These are phyloP conservation scores for Porites lobata DNA, from an alignment of 92 coral and sea anemone species.

Conservation along the genomic window DNA sequence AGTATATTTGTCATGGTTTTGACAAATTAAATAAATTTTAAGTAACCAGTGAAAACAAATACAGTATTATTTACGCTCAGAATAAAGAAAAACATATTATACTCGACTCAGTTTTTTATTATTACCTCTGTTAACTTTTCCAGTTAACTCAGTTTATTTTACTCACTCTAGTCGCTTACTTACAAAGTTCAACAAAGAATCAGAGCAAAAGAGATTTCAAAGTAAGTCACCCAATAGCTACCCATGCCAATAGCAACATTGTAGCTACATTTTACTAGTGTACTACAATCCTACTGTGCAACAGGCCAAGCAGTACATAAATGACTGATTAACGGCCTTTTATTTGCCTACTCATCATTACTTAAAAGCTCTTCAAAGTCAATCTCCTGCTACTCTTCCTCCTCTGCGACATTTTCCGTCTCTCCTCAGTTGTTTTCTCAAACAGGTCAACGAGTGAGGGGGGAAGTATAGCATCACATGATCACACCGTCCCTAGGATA, in stretches of 20 bases:
- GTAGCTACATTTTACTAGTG: not conserved
- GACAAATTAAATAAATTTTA: not conserved
- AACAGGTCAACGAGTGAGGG: conserved; percentile 49
- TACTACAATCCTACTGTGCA: not conserved
- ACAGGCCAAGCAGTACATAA: not conserved
- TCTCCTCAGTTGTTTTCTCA: conserved; percentile 7
- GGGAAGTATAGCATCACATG: conserved; percentile 41
- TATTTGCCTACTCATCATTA: not conserved
- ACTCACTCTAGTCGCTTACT: not conserved
- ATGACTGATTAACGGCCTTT: not conserved
- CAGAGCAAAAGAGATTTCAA: not conserved
- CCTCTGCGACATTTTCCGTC: too few species aligned
- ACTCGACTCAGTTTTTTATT: not conserved
- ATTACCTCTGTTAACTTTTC: not conserved
- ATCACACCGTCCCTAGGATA: conserved; percentile 25
- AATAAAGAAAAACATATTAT: not conserved
- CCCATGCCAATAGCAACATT: not conserved
- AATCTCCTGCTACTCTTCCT: not conserved
- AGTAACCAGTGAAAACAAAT: not conserved
- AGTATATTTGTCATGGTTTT: not conserved
- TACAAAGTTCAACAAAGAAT: not conserved
- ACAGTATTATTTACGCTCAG: not conserved
- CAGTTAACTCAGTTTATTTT: not conserved
- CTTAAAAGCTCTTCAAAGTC: not conserved
- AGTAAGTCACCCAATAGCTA: not conserved